A percentile compares a stretch with the other conserved stretches of the same genome.
These are phyloP conservation scores for Dastarcus helophoroides DNA, from an alignment of 2,888 invertebrate genomes.

Conservation along the genomic window DNA sequence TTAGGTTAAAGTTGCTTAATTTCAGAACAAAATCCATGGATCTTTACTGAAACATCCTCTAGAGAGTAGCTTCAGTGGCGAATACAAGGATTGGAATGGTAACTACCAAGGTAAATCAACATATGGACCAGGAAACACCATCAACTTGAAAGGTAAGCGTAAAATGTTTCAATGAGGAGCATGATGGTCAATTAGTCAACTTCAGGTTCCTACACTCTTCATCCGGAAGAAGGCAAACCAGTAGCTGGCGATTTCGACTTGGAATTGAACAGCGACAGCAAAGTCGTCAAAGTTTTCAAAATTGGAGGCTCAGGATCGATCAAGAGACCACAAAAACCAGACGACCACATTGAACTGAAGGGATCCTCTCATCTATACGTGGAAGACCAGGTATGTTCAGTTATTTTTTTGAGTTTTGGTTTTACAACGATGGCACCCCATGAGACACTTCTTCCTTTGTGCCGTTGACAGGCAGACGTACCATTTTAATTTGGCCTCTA, in stretches of 20 bases:
- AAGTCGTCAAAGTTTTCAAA: not conserved
- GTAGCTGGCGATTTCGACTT: not conserved
- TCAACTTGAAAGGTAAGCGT: conserved; percentile 23
- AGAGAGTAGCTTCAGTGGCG: conserved; percentile 23
- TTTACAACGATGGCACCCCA: too few relatives aligned
- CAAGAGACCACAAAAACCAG: not conserved
- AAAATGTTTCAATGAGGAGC: conserved; percentile 13
- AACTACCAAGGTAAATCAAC: conserved; percentile 17
- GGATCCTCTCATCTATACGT: conserved; percentile 17
- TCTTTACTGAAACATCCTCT: conserved; percentile 30
- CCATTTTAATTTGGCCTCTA: too few relatives aligned
- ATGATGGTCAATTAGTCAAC: conserved; percentile 1
- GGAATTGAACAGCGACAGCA: not conserved
- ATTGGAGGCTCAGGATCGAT: not conserved
- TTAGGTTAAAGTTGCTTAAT: too few relatives aligned
- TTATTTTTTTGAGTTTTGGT: not conserved
- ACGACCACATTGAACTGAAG: not conserved
- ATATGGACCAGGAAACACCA: conserved; percentile 29
- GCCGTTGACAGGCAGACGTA: too few relatives aligned
- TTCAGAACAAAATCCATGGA: conserved; percentile 29
- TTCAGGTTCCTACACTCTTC: too few relatives aligned
- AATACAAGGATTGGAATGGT: conserved; percentile 14
- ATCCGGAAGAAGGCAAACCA: conserved; percentile 1
- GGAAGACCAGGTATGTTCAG: conserved; percentile 16
- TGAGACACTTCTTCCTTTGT: too few relatives aligned